Conservation (phyloP, 2,113 vertebrate genomes). For the Egretta garzetta region DNA sequence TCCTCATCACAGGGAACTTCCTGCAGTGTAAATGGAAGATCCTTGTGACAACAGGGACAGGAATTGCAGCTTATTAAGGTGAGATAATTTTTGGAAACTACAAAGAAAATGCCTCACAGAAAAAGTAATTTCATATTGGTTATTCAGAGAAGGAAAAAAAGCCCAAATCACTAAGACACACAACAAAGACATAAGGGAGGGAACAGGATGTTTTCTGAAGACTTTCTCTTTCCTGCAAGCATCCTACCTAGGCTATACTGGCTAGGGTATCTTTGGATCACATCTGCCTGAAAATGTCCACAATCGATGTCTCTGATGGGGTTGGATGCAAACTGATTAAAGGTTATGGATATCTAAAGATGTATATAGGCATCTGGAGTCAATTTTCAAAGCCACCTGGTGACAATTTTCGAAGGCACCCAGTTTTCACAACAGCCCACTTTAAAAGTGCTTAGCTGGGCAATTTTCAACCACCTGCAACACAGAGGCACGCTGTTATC, state of each 20-base stretch:
- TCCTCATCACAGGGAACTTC: background rate
- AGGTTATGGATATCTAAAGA: background rate
- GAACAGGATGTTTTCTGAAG: background rate
- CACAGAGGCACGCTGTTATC: background rate
- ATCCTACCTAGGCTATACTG: background rate
- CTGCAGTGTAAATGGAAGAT: background rate
- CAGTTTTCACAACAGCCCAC: background rate
- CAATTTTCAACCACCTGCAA: background rate
- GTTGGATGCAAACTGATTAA: background rate
- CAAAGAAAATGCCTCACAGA: background rate
- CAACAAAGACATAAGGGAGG: background rate
- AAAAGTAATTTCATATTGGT: background rate
- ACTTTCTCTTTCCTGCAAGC: background rate
- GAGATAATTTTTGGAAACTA: background rate
- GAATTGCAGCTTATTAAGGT: background rate
- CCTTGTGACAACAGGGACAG: background rate
- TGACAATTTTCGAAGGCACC: background rate
- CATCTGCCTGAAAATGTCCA: background rate
- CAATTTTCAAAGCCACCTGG: background rate
- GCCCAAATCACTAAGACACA: background rate
- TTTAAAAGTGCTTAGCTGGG: background rate
- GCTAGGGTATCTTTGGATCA: background rate
- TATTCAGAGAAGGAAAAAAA: background rate
- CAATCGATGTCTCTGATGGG: accelerated
- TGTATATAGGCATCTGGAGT: background rate